Base-by-base conservation (phyloP, 2,113 vertebrate species). In the Protomyctophum bolini region DNA sequence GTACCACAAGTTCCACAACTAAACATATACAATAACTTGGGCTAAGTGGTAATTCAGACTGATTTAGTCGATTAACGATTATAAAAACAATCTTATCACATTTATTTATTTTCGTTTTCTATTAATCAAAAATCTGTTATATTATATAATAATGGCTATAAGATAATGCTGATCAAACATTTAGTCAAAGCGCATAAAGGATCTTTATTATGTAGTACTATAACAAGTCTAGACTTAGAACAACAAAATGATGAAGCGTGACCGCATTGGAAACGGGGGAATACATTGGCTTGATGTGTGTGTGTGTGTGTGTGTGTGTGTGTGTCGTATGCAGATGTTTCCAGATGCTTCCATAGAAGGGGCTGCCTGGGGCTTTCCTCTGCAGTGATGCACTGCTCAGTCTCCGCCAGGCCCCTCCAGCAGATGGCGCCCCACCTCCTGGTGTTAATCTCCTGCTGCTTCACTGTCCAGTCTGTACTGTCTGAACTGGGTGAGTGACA, bases 401-500 rank as follows among this genome's bases (percentile, higher is more conserved):
- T 83, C 51, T 79, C 69, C 70, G 64, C 74, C 70, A 77, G 80
- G 84, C 73, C 60, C 21, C 63, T 79, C 65, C 72, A 66, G 64
- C 91, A 76, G 73, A 91, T 91, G 91, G 78, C 71, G 66, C 79
- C 73, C 70, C 76, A 66, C 68, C 57, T 91, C 57, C 83, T 78
- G 70, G 41, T 91, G 1, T 52, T 90, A 58, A 52, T 90, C 69
- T 83, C 93, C 65, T 83, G 70, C 69, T 81, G 79, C 28, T 7
- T 85, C 60, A 69, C 66, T 12, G 54, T 68, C 33, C 52, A 65
- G 58, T 70, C 82, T 6, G 63, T 72, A 21, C 79, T 77, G 4
- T 84, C 79, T n/a, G 55, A 81, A 10, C 79, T 88, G 63, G 90
- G 93, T 94, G 73, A 90, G 88, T 88, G 58, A 41, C 33, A 41